Percentiles rank a stretch among this genome's conserved stretches.
phyloP scores from a whole-genome alignment of 2,888 invertebrate species.

The Ashinkailepas kermadecensis region DNA sequence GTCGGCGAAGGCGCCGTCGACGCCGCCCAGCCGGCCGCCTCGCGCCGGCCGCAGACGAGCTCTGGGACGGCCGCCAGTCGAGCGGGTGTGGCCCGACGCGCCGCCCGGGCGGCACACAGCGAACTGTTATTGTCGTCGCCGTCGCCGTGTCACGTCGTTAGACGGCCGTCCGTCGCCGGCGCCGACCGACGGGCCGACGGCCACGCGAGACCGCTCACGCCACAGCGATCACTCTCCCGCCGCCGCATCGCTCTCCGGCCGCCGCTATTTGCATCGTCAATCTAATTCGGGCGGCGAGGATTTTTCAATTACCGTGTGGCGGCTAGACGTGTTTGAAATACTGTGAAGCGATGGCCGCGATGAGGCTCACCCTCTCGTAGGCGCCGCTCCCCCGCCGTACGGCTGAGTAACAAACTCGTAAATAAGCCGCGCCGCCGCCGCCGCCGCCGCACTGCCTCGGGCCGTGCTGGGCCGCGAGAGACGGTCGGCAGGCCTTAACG shows the following conservation, averaged over 20 bases:
- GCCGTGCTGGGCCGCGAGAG: no score
- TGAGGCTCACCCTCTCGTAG: neutral
- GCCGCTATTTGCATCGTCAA: constrained; percentile 17
- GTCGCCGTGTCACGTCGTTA: neutral
- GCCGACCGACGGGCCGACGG: neutral
- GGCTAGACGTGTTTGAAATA: constrained; percentile 12
- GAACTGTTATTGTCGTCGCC: neutral
- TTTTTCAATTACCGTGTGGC: constrained; percentile 10
- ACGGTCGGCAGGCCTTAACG: neutral
- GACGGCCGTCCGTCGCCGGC: neutral
- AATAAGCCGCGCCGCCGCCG: neutral
- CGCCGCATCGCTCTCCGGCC: neutral
- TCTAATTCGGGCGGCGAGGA: constrained; percentile 1
- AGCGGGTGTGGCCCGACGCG: no score
- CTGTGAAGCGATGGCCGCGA: neutral
- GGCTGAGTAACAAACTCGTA: constrained; percentile 10
- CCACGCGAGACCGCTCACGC: neutral
- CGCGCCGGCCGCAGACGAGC: no score
- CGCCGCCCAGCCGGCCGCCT: no score
- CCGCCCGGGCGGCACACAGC: neutral
- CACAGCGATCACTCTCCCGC: neutral
- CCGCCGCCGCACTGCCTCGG: neutral
- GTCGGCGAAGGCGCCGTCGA: no score
- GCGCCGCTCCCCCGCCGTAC: neutral
- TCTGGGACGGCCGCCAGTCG: no score